Conservation (phyloP, 2,888 invertebrate species). For the Nasonovia ribisnigri region DNA sequence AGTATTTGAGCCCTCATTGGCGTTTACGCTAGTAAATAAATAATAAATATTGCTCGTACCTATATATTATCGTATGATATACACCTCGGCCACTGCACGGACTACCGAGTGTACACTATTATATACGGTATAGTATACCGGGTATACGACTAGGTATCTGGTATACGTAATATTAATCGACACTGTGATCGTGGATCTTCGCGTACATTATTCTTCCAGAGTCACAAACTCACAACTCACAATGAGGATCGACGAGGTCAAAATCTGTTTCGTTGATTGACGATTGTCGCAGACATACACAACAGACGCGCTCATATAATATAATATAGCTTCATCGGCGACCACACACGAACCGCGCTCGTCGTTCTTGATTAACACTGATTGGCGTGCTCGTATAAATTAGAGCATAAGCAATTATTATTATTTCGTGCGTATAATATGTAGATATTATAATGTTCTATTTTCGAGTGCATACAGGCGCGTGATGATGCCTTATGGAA, state of each 20-base stretch:
- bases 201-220: not conserved
- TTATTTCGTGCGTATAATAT: not conserved
- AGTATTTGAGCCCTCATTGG: too few species aligned
- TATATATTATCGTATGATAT: too few species aligned
- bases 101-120: not conserved
- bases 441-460: not conserved
- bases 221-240: not conserved
- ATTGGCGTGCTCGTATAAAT: not conserved
- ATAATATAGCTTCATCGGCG: not conserved
- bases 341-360: conserved; percentile 26
- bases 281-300: not conserved
- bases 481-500: not conserved
- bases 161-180: not conserved
- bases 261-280: conserved; percentile 34
- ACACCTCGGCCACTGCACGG: too few species aligned
- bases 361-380: conserved; percentile 32
- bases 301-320: not conserved
- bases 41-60: too few species aligned
- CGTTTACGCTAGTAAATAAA: too few species aligned
- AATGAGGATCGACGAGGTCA: conserved; percentile 8
- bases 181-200: not conserved
- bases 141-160: too few species aligned
- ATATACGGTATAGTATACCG: too few species aligned
- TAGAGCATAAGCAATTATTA: not conserved
- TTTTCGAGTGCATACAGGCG: not conserved